These are phyloP conservation scores for Ondatra zibethicus DNA, from an alignment of 2,113 vertebrate species.

Conservation along the genomic window DNA sequence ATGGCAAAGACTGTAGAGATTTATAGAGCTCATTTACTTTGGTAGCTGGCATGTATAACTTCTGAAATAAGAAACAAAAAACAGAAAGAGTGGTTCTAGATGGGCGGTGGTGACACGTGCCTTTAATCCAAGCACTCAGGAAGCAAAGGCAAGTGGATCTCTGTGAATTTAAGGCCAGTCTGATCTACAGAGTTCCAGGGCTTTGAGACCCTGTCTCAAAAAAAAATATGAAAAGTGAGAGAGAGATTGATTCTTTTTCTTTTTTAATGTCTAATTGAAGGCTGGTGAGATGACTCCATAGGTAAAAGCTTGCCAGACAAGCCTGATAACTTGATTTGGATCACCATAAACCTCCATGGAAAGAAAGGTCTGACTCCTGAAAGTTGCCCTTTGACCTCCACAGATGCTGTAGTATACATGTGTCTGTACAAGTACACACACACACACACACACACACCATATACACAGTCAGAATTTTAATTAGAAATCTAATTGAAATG, in stretches of 20 bases:
- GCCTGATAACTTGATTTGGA: not conserved
- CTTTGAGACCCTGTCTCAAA: too few relatives aligned
- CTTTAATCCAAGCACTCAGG: too few relatives aligned
- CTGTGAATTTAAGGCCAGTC: too few relatives aligned
- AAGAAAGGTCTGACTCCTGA: not conserved
- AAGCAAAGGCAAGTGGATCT: too few relatives aligned
- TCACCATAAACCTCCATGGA: not conserved
- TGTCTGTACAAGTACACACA: not conserved
- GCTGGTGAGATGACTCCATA: not conserved
- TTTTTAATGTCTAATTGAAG: not conserved
- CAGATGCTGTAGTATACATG: not conserved
- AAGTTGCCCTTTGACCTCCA: not conserved
- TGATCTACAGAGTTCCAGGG: too few relatives aligned
- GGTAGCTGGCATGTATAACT: not conserved
- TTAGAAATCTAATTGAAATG: not conserved
- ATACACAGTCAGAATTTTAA: not conserved
- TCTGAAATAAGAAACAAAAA: not conserved
- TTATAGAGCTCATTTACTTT: not conserved
- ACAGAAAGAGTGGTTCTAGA: not conserved
- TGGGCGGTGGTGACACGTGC: too few relatives aligned
- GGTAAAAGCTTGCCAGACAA: not conserved
- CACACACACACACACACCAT: not conserved
- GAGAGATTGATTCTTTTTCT: not conserved
- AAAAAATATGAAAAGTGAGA: too few relatives aligned
- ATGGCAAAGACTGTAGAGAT: not conserved